phyloP scores from a whole-genome alignment of 2,888 invertebrate species.

The Latrodectus elegans region DNA sequence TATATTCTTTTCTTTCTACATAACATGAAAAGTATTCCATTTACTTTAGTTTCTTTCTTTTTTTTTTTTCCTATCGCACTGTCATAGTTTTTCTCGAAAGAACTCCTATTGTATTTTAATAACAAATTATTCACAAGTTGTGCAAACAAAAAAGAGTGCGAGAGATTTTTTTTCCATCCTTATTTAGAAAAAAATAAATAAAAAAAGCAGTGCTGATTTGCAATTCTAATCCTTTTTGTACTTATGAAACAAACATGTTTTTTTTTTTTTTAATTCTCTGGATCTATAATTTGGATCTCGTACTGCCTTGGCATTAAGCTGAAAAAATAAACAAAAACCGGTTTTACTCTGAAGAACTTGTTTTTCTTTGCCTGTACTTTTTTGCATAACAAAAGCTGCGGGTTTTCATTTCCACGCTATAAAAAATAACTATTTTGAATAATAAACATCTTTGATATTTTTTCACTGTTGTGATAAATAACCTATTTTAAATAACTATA shows the following conservation, averaged over 20 bases:
- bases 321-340: too few relatives aligned
- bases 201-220: slow-evolving; percentile 34
- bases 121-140: slow-evolving; percentile 52
- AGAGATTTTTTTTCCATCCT: background rate
- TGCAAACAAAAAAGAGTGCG: slow-evolving; percentile 36
- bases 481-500: too few relatives aligned
- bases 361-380: too few relatives aligned
- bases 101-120: slow-evolving; percentile 49
- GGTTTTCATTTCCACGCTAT: too few relatives aligned
- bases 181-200: too few relatives aligned
- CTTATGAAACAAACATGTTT: slow-evolving; percentile 48
- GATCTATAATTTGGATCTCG: too few relatives aligned
- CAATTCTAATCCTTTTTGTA: slow-evolving; percentile 41
- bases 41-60: background rate
- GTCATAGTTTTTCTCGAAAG: slow-evolving; percentile 15
- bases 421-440: too few relatives aligned
- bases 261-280: slow-evolving; percentile 18
- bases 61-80: background rate
- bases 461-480: too few relatives aligned
- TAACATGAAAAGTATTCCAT: background rate
- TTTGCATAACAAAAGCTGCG: too few relatives aligned
- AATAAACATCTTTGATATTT: too few relatives aligned
- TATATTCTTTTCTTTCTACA: background rate
- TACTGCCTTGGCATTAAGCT: too few relatives aligned
- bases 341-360: too few relatives aligned